A percentile compares a stretch with the other conserved stretches of the same genome.
Evolutionary conservation across 1,140 invertebrate genomes (phyloP).

Genomic region (Euborellia annulipes): DNA sequence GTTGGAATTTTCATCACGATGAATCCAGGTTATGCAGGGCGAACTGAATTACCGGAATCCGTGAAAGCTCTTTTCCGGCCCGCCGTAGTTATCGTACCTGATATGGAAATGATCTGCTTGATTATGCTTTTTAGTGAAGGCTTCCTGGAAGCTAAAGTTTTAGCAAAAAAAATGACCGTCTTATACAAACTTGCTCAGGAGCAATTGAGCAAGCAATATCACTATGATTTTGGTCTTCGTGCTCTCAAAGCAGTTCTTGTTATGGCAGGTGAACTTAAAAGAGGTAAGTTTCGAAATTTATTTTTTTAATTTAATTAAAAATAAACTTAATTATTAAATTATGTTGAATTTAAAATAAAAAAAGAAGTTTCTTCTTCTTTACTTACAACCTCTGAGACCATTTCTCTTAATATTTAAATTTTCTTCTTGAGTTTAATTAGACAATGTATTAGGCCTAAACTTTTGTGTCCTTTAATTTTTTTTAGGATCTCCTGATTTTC

Average conservation of each 20-base stretch:
- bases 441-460: no score
- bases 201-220: conserved; percentile 79
- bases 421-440: no score
- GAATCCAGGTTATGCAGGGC: conserved; percentile 82
- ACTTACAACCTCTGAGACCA: no score
- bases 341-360: no score
- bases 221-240: conserved; percentile 87
- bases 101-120: conserved; percentile 77
- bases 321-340: no score
- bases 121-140: conserved; percentile 86
- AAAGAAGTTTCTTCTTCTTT: no score
- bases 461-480: no score
- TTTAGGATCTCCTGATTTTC: conserved; percentile 41
- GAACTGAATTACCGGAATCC: conserved; percentile 78
- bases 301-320: no score
- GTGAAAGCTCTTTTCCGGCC: conserved; percentile 81
- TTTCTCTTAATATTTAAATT: no score
- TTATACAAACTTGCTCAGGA: conserved; percentile 69
- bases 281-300: conserved; percentile 28
- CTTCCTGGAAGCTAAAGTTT: conserved; percentile 64
- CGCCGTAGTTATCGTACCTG: conserved; percentile 76
- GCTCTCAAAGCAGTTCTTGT: conserved; percentile 74
- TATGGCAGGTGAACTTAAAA: conserved; percentile 74
- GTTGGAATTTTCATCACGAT: conserved; percentile 80
- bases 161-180: conserved; percentile 87